Evolutionary conservation across 2,797 vertebrate species (phyloP), one percentile per base, ranked within the genome.

Genomic region (Aselliscus stoliczkanus): DNA sequence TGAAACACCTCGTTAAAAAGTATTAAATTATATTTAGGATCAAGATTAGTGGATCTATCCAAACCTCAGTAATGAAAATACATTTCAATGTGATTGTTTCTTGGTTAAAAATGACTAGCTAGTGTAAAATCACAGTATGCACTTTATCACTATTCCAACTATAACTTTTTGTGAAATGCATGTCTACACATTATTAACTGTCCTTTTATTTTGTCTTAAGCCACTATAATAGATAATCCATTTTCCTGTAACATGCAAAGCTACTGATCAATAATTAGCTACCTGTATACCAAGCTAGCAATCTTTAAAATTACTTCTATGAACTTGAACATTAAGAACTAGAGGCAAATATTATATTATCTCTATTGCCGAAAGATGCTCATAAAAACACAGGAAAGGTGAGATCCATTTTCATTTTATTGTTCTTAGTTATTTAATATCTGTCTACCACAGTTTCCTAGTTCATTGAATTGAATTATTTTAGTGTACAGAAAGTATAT

Each of bases 401-500:
- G 17, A 96, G 73, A 75, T 79, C n/a, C 47, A 95, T 95, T 88
- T 96, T 92, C 56, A 31, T 73, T 93, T 96, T 97, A 96, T 96
- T 88, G 72, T 90, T 90, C 75, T 62, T 94, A 82, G 87, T 94
- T 95, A 96, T 96, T 97, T 96, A 96, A 94, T 95, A 96, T 87
- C 89, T 92, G 62, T 92, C 72, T 90, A 34, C 65, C 52, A 34
- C 15, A 44, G 37, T 92, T 96, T 94, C 56, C 21, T 91, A 81
- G 60, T 94, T 92, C 67, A 97, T 90, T 87, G 60, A 88, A 93
- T 67, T 96, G 88, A 97, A 90, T 93, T 93, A 92, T 88, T 95
- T 88, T 88, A 75, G 88, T 73, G 88, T 92, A 73, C 54, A 83
- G 83, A 94, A 86, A 83, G 34, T 86, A 15, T 92, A 93, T 89